Base-by-base conservation (phyloP, 2,113 vertebrate genomes). In the Pica pica region DNA sequence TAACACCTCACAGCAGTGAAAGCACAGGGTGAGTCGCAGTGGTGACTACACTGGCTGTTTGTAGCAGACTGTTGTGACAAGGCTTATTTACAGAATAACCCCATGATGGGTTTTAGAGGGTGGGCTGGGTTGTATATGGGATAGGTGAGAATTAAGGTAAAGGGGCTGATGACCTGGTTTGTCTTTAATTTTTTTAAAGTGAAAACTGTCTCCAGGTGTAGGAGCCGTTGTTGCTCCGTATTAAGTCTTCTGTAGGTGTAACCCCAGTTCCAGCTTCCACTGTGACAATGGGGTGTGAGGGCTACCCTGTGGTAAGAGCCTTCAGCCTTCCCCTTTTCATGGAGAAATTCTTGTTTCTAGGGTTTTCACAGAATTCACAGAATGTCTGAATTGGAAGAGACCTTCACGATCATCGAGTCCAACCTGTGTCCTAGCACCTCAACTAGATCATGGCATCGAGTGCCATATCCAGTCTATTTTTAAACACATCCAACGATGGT, bases 161-260 rank as follows among this genome's bases (percentile, higher is more conserved):
- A 75, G 27, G 31, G n/a, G 7, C 11, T 77, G 55, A n/a, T 61
- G 24, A 20, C 30, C 26, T 83, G 26, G 7, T n/a, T 85, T 70
- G 16, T 70, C 27, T 77, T 53, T 18, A 7, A 1, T 13, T 37
- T 50, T 41, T 80, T 56, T 8, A 7, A 50, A 65, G 50, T 5
- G 10, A 76, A 81, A 90, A 41, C 30, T 89, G 10, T 15, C 24
- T 83, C 19, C n/a, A n/a, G 50, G 57, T 16, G 9, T 10, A 19
- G 23, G 33, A 93, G 33, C 4, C 6, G 1, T 49, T 37, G 24
- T 57, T 93, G 27, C 24, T 53, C 0, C 0, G 16, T 19, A 10
- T 44, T 13, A 28, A 11, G 35, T 59, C 5, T 83, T 61, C 33
- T 47, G 35, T 42, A 21, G 33, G 52, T 42, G 52, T 68, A 57